Evolutionary conservation across 2,797 vertebrate genomes (phyloP), one percentile per base, ranked within the genome.

Genomic region (Streptopelia turtur): DNA sequence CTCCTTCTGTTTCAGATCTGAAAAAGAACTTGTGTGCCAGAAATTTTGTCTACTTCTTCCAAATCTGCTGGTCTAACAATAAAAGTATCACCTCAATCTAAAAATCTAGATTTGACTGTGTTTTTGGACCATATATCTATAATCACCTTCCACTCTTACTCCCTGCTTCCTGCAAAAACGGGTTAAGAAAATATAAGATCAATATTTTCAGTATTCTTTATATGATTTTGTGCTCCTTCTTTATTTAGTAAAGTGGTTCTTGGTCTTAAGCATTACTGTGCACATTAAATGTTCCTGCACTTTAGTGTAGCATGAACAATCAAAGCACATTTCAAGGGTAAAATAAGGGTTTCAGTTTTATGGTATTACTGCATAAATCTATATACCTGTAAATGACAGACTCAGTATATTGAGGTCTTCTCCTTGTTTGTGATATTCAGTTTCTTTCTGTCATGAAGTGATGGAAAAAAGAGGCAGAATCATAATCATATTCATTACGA

Each of bases 331-430:
- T 93, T 87, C 79, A 81, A 59, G 50, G n/a, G 16, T 79, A 57
- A 61, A 94, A 77, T 69, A 70, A 47, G 45, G 28, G 31, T 83
- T 94, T 93, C 33, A 35, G 5, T 75, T 91, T 85, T 78, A 56
- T 2, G 5, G 8, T 65, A 55, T 87, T 89, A 43, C 57, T 63
- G 27, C 31, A 76, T 83, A 87, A 91, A 80, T 91, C 76, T 72
- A 11, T 75, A 55, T 72, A 83, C 45, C 57, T 93, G 55, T 86
- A 90, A 93, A 88, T 93, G 80, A 65, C 57, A 74, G 63, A 24
- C 72, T 89, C 57, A 70, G 8, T 79, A 35, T 75, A 60, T 39
- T 61, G 53, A 92, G 33, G 20, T 71, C 53, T 60, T 80, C 87
- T 81, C 37, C 55, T 83, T 88, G 57, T 89, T 90, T 93, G 65